Conservation (phyloP, 2,797 vertebrate species). For the Alcedo quadribrachys region DNA sequence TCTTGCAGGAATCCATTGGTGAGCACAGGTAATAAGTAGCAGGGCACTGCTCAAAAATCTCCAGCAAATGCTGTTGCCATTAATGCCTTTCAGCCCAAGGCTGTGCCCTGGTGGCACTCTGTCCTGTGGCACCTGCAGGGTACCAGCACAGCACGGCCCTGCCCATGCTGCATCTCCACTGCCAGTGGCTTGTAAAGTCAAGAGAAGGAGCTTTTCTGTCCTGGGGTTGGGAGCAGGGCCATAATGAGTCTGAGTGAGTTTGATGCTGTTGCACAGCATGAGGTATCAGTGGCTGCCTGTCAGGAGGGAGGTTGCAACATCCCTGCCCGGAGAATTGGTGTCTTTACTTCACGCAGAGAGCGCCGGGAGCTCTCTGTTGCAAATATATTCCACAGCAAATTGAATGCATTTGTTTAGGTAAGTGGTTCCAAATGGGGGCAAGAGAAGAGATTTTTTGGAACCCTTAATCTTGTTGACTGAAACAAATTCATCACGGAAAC, state of each 20-base stretch:
- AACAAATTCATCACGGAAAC: not conserved
- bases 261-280: not conserved
- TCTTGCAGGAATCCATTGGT: not conserved
- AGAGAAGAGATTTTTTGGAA: not conserved
- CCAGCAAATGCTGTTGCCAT: not conserved
- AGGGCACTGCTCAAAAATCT: not conserved
- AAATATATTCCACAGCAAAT: not conserved
- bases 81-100: not conserved
- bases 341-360: constrained; percentile 1
- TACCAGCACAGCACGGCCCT: not conserved
- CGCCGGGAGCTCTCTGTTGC: not conserved
- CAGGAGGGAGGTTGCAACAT: not conserved
- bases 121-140: not conserved
- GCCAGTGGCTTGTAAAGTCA: not conserved
- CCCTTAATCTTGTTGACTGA: not conserved
- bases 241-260: not conserved
- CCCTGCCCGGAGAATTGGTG: not conserved
- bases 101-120: rapidly evolving
- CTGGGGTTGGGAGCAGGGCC: not conserved
- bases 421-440: not conserved
- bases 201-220: not conserved
- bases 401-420: not conserved
- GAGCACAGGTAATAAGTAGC: not conserved
- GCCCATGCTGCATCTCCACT: rapidly evolving
- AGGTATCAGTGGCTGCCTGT: not conserved